Evolutionary conservation across 2,888 invertebrate species (phyloP), one percentile per base, ranked within the genome.

Genomic region (Norana najaformis): DNA sequence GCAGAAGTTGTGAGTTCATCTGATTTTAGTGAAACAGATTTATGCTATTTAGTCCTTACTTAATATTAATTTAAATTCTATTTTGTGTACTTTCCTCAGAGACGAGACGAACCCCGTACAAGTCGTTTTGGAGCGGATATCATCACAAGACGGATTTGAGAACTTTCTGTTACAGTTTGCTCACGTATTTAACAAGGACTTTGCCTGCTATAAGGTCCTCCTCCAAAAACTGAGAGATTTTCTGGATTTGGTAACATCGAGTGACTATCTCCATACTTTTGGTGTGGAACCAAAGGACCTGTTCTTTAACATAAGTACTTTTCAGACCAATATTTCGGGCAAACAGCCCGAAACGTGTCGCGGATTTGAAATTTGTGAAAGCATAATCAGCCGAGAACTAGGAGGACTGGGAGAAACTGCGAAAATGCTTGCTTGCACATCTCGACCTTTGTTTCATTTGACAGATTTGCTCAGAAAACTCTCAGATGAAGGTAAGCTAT

Each of bases 371-470:
- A 69, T 69, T 30, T 69, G 69, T 69, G 69, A 69, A 30, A 30
- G 11, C 13, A 69, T 69, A n/a, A 69, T 69, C 3, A 30, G 69
- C 30, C 69, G 13, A 69, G 30, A 30, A n/a, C 69, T 4, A 53
- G 53, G n/a, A 30, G n/a, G 69, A 69, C n/a, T 30, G 6, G 69
- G 69, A 69, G 69, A 30, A 69, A 69, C 69, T 11, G 13, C 69
- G 30, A 53, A 53, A 30, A 6, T 53, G 30, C 23, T 53, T 3
- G 3, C 69, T n/a, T 69, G n/a, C n/a, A n/a, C n/a, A 8, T 69
- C 69, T n/a, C 69, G 69, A n/a, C 69, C n/a, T 69, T n/a, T 69
- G 69, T n/a, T 69, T n/a, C 69, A 69, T 69, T 69, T 69, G 30
- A 69, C 30, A 69, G 69, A 69, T 69, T n/a, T 69, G n/a, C 69